These are phyloP conservation scores for Gastrophysa polygoni DNA, from an alignment of 2,888 invertebrate species.

Conservation along the genomic window DNA sequence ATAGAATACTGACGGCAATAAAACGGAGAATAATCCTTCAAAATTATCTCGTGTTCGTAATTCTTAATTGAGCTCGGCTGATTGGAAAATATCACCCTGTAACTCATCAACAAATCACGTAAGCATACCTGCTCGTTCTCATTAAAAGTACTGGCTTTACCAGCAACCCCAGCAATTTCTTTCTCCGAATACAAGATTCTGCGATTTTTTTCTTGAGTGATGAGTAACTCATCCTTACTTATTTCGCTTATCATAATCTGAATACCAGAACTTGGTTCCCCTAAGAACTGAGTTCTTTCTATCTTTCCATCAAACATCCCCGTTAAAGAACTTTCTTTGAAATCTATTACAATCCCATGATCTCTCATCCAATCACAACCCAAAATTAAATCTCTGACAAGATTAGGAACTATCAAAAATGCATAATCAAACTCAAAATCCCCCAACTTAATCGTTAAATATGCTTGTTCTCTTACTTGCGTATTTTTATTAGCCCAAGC, in stretches of 20 bases:
- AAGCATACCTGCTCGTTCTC: not conserved
- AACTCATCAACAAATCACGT: not conserved
- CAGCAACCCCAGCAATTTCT: not conserved
- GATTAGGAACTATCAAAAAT: constrained; percentile 4
- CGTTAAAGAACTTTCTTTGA: not conserved
- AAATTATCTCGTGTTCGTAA: constrained; percentile 15
- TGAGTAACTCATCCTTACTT: too few relatives aligned
- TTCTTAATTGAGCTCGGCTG: constrained; percentile 12
- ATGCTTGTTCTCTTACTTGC: constrained; percentile 8
- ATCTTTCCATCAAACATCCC: not conserved
- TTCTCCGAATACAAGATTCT: not conserved
- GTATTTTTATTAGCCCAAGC: constrained; percentile 1
- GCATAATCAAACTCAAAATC: not conserved
- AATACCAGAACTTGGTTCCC: not conserved
- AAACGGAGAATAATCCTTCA: constrained; percentile 6
- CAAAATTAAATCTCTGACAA: constrained; percentile 6
- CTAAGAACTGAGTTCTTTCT: not conserved
- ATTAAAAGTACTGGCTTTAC: not conserved
- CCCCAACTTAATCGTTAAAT: not conserved
- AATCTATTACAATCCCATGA: not conserved
- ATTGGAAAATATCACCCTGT: not conserved
- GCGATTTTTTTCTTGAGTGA: not conserved
- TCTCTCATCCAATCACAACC: constrained; percentile 14
- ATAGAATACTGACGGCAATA: constrained; percentile 10
- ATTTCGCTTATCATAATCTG: too few relatives aligned